Evolutionary conservation across 2,113 vertebrate genomes (phyloP), one percentile per base, ranked within the genome.

Genomic region (Phrynocephalus versicolor): DNA sequence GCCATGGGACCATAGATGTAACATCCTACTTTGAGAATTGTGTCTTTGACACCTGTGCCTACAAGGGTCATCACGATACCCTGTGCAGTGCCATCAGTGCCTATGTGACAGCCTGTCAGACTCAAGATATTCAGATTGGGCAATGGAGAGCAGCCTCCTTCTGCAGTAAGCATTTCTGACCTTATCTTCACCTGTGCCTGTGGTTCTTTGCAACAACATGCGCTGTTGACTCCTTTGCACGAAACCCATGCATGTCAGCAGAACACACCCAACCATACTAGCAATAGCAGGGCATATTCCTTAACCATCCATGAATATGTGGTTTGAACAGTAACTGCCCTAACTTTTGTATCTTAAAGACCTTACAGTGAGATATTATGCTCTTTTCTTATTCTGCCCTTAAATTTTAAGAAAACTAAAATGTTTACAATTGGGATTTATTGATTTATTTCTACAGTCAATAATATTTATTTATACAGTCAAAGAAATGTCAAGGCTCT

Each of bases 1-100:
- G 95, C 39, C 91, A 92, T 33, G 35, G 9, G 39, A 72, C 77
- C 25, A 55, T 95, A 23, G 86, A 91, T n/a, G 91, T 93, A 55
- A 45, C 21, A 21, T 62, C 87, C 16, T 95, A 91, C 73, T 91
- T 94, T 82, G 87, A 92, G 5, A 89, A 95, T 57, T 96, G 95
- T 35, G 79, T 95, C 21, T 95, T 89, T 88, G 95, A 96, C 73
- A 90, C 92, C 79, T 96, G 95, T 30, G 87, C 88, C 27, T 95
- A 94, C 74, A 81, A 89, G 70, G 95, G 95, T 18, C 92, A 94
- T 69, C 84, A 83, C 2, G 80, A 91, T 2, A 87, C 89, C 1
- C 85, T 95, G 13, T 96, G 95, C 35, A 79, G 35, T 27, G 90
- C 91, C 21, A 89, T 96, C 65, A 76, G 85, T 35, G 76, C 90